Base-by-base conservation (phyloP, 2,797 vertebrate species). In the Triplophysa bombifrons region DNA sequence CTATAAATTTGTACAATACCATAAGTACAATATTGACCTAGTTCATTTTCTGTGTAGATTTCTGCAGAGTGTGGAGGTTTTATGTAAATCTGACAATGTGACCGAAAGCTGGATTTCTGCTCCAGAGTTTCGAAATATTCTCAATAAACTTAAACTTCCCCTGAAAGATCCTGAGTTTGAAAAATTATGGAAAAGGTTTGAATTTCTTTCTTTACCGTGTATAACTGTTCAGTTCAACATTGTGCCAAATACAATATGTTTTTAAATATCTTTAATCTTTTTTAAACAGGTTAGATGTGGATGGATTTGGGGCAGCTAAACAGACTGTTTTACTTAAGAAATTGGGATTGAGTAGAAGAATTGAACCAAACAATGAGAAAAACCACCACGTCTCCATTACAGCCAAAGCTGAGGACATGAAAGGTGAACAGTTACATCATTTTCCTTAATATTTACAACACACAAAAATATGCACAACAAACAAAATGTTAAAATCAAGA, bases 151-250 rank as follows among this genome's bases (percentile, higher is more conserved):
- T 65, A 85, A 83, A 50, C 84, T 90, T 22, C 64, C 55, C 64
- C 55, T 88, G 80, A 84, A 85, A 67, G 85, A 88, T 56, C 53
- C 78, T 17, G 87, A 89, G 73, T 89, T 90, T 69, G 86, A 88
- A 50, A 89, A 87, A 80, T 80, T 90, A 46, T 88, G 87, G 85
- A 85, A 83, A 78, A 84, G 84, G 87, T 90, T 76, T 75, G 65
- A 34, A 12, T 60, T 14, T 60, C 11, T 58, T 20, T 1, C 8
- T 64, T 8, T 13, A 9, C 14, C 27, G 55, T 44, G 46, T 56
- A 12, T 27, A 44, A 27, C 12, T 30, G 50, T 77, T 60, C 0
- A 61, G 6, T 3, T 70, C 22, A 56, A 25, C 67, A 10, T 14
- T 68, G 58, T 61, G 25, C 25, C 58, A 25, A 27, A 20, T 34